Evolutionary conservation across 2,797 vertebrate genomes (phyloP), one percentile per base, ranked within the genome.

Genomic region (Pangasius krempfi): DNA sequence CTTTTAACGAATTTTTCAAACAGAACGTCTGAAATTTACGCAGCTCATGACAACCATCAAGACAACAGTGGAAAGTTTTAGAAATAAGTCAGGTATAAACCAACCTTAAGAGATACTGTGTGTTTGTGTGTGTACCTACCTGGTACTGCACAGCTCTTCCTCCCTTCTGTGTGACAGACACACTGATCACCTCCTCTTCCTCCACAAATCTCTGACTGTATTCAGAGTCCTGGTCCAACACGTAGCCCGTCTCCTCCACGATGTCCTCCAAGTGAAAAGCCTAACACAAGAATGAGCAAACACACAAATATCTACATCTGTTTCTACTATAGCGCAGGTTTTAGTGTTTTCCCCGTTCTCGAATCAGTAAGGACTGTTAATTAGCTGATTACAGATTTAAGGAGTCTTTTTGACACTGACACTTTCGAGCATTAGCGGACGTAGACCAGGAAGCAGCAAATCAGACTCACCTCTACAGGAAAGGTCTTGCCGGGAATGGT

Each of bases 191-290:
- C 84, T 99, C 98, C 12, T 99, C 98, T 5, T 99, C 98, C 91
- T 99, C 98, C 88, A 98, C 91, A 88, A 97, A 98, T 91, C 96
- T 98, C 93, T 99, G 98, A 94, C 97, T 94, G 95, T 99, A 99
- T 92, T 99, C 98, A 0, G 99, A 99, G 92, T 99, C 98, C 33
- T 97, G 97, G 88, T 99, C 98, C 91, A 99, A 94, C 54, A 98
- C 40, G 85, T 98, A 99, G 2, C 98, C 98, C 0, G 96, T 99
- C 95, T 97, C 94, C 94, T 98, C 97, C 93, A 99, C 97, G 20
- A 98, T 93, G 89, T 99, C 98, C 93, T 99, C 99, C 90, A 99
- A 93, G 90, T 99, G 97, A 92, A 96, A 99, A 92, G 99, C 95
- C 98, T 99, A 88, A n/a, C 91, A 80, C 83, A 44, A 44, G 33